Evolutionary conservation across 2,797 vertebrate species (phyloP).

Genomic region (Podarcis siculus): DNA sequence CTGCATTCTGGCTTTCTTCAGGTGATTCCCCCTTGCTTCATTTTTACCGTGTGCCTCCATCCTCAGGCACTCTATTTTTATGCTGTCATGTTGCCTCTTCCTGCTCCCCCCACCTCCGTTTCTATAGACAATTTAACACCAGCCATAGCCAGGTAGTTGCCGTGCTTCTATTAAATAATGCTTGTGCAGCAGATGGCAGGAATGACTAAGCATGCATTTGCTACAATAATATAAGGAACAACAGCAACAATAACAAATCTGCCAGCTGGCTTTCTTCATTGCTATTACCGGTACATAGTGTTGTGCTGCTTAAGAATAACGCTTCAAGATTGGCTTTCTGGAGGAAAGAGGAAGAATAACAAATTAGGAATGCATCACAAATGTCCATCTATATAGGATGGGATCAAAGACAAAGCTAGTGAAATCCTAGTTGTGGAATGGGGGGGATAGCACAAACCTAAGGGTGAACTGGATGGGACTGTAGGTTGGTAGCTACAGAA

Average conservation of each 20-base stretch:
- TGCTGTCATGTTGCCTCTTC: not conserved
- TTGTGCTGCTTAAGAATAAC: constrained; percentile 36
- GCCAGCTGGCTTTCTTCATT: constrained; percentile 37
- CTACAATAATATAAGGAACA: constrained; percentile 38
- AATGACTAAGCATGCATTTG: constrained; percentile 36
- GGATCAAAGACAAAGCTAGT: not conserved
- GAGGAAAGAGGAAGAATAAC: too few species aligned
- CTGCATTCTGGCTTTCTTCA: not conserved
- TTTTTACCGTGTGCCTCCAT: not conserved
- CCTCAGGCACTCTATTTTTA: not conserved
- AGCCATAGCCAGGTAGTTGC: constrained; percentile 3
- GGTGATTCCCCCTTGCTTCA: constrained; percentile 17
- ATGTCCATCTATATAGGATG: not conserved
- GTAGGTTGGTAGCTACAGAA: too few species aligned
- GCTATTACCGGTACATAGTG: not conserved
- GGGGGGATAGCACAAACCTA: not conserved
- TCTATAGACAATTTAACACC: constrained; percentile 21
- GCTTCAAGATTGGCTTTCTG: constrained; percentile 6
- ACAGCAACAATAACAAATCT: constrained; percentile 49
- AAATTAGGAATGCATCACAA: too few species aligned
- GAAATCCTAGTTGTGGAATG: not conserved
- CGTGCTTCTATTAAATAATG: constrained; percentile 24
- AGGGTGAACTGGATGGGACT: too few species aligned
- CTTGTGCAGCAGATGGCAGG: constrained; percentile 29
- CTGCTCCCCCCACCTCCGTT: not conserved